Evolutionary conservation across 2,888 invertebrate species (phyloP).

Genomic region (Lathronympha strigana): DNA sequence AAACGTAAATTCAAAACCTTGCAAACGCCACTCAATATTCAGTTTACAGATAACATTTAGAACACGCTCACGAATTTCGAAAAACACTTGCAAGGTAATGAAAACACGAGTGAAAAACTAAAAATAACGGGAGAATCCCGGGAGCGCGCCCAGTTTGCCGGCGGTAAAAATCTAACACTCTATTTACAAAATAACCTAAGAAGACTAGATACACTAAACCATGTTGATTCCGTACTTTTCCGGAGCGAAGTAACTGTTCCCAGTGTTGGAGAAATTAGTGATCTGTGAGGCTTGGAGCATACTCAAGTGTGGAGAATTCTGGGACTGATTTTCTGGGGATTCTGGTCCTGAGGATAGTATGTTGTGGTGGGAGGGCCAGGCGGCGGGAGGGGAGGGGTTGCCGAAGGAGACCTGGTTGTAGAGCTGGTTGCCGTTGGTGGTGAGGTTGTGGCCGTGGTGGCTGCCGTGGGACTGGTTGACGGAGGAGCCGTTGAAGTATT

Average conservation of each 20-base stretch:
- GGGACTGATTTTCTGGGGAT: constrained; percentile 77
- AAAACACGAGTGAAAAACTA: constrained; percentile 48
- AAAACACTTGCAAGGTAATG: constrained; percentile 47
- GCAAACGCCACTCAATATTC: constrained; percentile 48
- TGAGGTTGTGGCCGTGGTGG: constrained; percentile 75
- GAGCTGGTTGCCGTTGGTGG: constrained; percentile 76
- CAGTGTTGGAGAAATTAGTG: constrained; percentile 80
- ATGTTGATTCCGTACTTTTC: constrained; percentile 83
- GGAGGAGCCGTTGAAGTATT: constrained; percentile 79
- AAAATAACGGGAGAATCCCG: constrained; percentile 11
- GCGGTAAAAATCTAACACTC: constrained; percentile 7
- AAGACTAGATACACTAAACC: constrained; percentile 79
- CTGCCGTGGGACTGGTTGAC: constrained; percentile 76
- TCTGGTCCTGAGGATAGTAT: constrained; percentile 75
- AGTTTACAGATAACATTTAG: constrained; percentile 43
- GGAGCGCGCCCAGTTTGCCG: background rate
- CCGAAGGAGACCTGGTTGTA: constrained; percentile 82
- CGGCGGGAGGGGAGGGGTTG: constrained; percentile 76
- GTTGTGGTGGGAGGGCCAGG: constrained; percentile 79
- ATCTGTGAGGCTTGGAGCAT: constrained; percentile 81
- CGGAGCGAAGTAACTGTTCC: constrained; percentile 79
- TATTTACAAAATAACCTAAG: constrained; percentile 50
- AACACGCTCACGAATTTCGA: constrained; percentile 41
- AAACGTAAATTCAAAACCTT: constrained; percentile 54
- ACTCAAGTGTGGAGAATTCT: constrained; percentile 75